Evolutionary conservation across 1,140 invertebrate genomes (phyloP).

Genomic region (Drosophila hydei): DNA sequence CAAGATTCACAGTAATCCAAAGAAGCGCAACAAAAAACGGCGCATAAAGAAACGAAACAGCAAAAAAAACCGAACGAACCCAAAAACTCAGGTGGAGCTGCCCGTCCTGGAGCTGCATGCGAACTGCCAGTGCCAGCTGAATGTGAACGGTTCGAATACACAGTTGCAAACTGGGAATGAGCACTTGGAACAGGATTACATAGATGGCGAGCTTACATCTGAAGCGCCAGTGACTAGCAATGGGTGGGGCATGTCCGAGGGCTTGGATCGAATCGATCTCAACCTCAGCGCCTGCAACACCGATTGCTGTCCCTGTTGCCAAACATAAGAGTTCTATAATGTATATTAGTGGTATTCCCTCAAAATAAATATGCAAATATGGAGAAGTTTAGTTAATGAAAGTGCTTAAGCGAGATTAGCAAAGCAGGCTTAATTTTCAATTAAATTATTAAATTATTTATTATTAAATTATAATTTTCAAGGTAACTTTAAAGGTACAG

Average conservation of each 20-base stretch:
- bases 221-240: conserved; percentile 4
- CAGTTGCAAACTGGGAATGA: background rate
- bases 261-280: conserved; percentile 8
- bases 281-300: background rate
- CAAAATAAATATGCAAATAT: background rate
- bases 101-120: background rate
- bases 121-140: conserved; percentile 23
- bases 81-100: too few species aligned
- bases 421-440: too few species aligned
- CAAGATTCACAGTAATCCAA: conserved; percentile 1
- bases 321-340: background rate
- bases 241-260: background rate
- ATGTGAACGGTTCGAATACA: background rate
- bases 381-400: too few species aligned
- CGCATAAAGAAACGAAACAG: conserved; percentile 6
- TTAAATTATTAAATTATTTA: too few species aligned
- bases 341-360: background rate
- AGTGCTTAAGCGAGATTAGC: background rate
- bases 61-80: background rate
- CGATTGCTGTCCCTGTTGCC: conserved; percentile 26
- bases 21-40: conserved; percentile 5
- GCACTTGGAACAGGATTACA: background rate
- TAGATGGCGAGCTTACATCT: too few species aligned
- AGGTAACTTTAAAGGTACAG: too few species aligned
- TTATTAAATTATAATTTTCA: too few species aligned